These are phyloP conservation scores for Andricus quercusramuli DNA, from an alignment of 2,888 invertebrate genomes.

Conservation along the genomic window DNA sequence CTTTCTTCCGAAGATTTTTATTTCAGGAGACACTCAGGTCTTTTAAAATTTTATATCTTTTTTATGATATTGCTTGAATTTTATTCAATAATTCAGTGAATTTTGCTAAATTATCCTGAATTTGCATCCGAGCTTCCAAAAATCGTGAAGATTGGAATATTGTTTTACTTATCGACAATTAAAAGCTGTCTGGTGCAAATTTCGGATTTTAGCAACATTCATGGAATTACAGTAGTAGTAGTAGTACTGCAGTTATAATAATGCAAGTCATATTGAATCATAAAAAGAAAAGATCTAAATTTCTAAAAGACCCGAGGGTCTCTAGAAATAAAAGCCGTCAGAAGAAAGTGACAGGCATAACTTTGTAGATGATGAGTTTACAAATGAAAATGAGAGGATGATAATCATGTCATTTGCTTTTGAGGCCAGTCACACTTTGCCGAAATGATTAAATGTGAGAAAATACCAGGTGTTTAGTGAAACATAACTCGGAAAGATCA, in stretches of 20 bases:
- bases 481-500: conserved; percentile 23
- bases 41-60: too few species aligned
- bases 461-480: neutral
- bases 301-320: neutral
- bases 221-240: too few species aligned
- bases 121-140: too few species aligned
- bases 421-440: neutral
- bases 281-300: too few species aligned
- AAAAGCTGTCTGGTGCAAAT: too few species aligned
- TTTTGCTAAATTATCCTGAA: too few species aligned
- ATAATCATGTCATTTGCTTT: neutral
- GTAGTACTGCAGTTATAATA: too few species aligned
- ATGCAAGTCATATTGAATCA: too few species aligned
- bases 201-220: too few species aligned
- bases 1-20: neutral
- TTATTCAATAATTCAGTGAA: too few species aligned
- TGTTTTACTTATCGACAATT: neutral
- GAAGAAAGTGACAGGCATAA: neutral
- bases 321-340: neutral
- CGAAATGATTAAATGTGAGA: neutral
- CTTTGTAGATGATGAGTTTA: neutral
- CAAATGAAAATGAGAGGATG: neutral
- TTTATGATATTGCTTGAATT: too few species aligned
- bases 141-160: neutral
- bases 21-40: neutral